A percentile compares a stretch with the other conserved stretches of the same genome.
phyloP scores from a whole-genome alignment of 2,888 invertebrate species.

The Pristionchus mayeri region DNA sequence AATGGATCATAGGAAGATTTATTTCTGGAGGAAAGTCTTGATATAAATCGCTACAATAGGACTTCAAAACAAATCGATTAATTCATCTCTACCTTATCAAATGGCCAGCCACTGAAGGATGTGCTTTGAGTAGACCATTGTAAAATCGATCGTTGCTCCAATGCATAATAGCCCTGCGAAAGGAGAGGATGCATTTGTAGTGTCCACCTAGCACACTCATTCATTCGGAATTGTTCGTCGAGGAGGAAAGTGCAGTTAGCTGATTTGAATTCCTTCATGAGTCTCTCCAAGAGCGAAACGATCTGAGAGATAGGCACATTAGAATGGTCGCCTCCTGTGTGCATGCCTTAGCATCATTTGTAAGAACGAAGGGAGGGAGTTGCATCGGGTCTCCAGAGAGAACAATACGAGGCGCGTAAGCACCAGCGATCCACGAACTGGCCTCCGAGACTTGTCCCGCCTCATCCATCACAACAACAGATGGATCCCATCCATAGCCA shows the following conservation, averaged over 20 bases:
- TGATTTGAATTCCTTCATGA: conserved; percentile 55
- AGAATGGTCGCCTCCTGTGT: neutral
- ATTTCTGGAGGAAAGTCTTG: neutral
- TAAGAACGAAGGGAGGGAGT: conserved; percentile 60
- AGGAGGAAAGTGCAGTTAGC: conserved; percentile 62
- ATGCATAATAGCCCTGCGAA: conserved; percentile 62
- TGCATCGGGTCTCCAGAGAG: conserved; percentile 73
- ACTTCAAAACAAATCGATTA: neutral
- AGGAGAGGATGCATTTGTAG: neutral
- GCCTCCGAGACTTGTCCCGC: conserved; percentile 60
- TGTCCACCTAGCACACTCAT: neutral
- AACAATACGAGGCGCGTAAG: conserved; percentile 61
- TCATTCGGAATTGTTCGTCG: conserved; percentile 62
- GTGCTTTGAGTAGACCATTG: conserved; percentile 59
- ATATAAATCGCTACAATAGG: neutral
- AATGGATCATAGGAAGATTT: conserved; percentile 19
- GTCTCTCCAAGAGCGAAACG: conserved; percentile 54
- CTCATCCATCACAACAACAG: conserved; percentile 35
- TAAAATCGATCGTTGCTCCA: conserved; percentile 73
- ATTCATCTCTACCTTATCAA: neutral
- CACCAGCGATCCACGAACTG: conserved; percentile 57
- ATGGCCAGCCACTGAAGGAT: conserved; percentile 54
- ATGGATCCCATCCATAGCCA: neutral
- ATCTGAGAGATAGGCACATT: conserved; percentile 50
- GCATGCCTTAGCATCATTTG: neutral